Evolutionary conservation across 2,113 vertebrate species (phyloP), one percentile per base, ranked within the genome.

Genomic region (Apus apus): DNA sequence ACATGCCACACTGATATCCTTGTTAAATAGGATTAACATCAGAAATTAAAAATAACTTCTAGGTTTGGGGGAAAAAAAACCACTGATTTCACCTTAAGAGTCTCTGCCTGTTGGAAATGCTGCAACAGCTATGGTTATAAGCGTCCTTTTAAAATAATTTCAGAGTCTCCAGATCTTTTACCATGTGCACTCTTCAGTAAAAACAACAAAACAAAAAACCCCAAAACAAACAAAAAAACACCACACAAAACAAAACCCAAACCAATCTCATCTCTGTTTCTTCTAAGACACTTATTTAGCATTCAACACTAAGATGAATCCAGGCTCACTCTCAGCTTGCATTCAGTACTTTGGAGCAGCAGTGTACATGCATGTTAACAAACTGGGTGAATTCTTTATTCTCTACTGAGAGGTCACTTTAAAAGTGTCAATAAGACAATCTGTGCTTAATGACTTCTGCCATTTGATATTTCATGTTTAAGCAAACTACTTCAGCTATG

Each of bases 31-130:
- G 71, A 97, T 94, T 95, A 96, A 85, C 61, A 84, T 94, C 93
- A 96, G 92, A 80, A 96, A 96, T 89, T 95, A 91, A 96, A 97
- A 97, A 92, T 81, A 97, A 87, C 80, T 70, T 82, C 83, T 57
- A 83, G 51, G 30, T 86, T 93, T 74, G 32, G 25, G 27, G 13
- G 2, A 2, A 0, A 17, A 13, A 11, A 45, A 5, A 9, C 15
- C 30, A 45, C 51, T 60, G 36, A 76, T 81, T 94, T 96, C 89
- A 92, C 89, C 74, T 73, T 60, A 89, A 91, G 61, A 94, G 57
- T 29, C 73, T 87, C 29, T 74, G 11, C 58, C 27, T 48, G 8
- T 50, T 83, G 60, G 62, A 67, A 83, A 89, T 7, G 7, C 51
- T 85, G 12, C 80, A 96, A 45, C 18, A 80, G 58, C 45, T 89